Base-by-base conservation (phyloP, 2,888 invertebrate genomes). In the Sesamia inferens region DNA sequence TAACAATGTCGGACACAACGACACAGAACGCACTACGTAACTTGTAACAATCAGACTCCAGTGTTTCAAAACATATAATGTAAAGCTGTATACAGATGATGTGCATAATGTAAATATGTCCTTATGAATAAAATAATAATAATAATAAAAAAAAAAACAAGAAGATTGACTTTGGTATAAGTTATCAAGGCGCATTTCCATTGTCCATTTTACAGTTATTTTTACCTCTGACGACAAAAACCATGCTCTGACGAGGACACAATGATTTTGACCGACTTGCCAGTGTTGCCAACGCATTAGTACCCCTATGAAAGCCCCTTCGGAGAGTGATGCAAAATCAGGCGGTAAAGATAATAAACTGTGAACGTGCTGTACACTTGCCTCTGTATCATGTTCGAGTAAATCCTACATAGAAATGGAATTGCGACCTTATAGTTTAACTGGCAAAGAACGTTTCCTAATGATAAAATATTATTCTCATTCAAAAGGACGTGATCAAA, bases 41-140 rank as follows among this genome's bases (percentile, higher is more conserved):
- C 77, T 39, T 39, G 74, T 71, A 87, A 87, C 88, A 86, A 78
- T 68, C 67, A 71, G 76, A 75, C 76, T 57, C 74, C 85, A 85
- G 85, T 85, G 86, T 85, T 85, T 85, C 82, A 85, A 85, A 85
- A 84, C 66, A 71, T 71, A 81, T 76, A 74, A 61, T 67, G 62
- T 73, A 68, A 82, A 82, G 83, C 77, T 44, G 64, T 64, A 79
- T 67, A 77, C 73, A 74, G 24, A 42, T 13, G 24, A 42, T 13
- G 48, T 58, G 44, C 57, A 54, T 58, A 13, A 19, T 6, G 11
- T 48, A 5, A 51, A n/a, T 39, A 79, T 62, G 51, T 65, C 69
- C 48, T 62, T 58, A 31, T 62, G n/a, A 64, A 47, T 42, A 5
- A 2, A 0, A 16, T 47, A 47, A 31, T 47, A 39, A n/a, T n/a